A percentile compares a stretch with the other conserved stretches of the same genome.
Evolutionary conservation across 2,888 invertebrate genomes (phyloP).

Genomic region (Eupithecia exiguata): DNA sequence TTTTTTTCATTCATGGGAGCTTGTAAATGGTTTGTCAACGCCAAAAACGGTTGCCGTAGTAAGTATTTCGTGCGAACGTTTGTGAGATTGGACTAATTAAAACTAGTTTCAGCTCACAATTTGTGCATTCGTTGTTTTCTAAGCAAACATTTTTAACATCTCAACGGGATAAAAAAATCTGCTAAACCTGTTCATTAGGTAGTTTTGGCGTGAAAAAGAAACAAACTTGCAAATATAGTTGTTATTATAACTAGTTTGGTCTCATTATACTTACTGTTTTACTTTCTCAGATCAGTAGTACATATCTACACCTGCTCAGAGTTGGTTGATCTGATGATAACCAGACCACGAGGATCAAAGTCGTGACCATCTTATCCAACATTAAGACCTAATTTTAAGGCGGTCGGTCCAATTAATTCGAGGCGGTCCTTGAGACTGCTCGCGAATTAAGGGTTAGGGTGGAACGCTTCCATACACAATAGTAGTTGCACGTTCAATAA

Average conservation of each 20-base stretch:
- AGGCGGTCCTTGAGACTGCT: slow-evolving; percentile 18
- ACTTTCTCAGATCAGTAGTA: neutral
- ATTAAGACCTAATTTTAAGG: slow-evolving; percentile 15
- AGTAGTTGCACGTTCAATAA: neutral
- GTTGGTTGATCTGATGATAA: slow-evolving; percentile 8
- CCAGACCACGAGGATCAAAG: slow-evolving; percentile 4
- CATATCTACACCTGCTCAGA: neutral
- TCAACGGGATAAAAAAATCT: too few species aligned
- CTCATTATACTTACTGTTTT: neutral
- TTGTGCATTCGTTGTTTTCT: too few species aligned
- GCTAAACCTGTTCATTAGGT: too few species aligned
- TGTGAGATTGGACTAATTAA: too few species aligned
- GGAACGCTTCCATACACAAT: neutral
- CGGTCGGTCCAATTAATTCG: slow-evolving; percentile 23
- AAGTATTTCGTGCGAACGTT: too few species aligned
- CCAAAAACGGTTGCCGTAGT: too few species aligned
- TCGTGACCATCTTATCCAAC: slow-evolving; percentile 15
- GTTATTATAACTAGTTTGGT: neutral
- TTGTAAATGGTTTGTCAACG: too few species aligned
- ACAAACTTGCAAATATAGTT: neutral
- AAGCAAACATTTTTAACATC: too few species aligned
- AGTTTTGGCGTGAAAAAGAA: too few species aligned
- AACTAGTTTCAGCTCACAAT: too few species aligned
- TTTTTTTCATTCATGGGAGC: too few species aligned
- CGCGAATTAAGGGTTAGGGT: slow-evolving; percentile 22